Evolutionary conservation across 2,113 vertebrate genomes (phyloP).

Genomic region (Drymodes brunneopygia): DNA sequence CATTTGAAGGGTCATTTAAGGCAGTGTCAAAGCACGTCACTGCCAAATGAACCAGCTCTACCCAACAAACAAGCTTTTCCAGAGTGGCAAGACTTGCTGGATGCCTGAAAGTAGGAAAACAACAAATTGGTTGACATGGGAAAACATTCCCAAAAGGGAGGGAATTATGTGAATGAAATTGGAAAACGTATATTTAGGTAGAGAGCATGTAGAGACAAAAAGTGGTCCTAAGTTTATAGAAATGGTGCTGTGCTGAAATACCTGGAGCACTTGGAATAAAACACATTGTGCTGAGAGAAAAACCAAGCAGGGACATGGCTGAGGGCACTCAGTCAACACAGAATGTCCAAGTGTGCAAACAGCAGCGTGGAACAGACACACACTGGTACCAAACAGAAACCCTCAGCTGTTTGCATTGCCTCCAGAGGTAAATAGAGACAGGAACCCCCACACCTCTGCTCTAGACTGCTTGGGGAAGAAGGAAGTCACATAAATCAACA

Average conservation of each 20-base stretch:
- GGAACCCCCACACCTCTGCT: no score
- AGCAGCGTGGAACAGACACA: neutral
- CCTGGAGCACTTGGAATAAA: neutral
- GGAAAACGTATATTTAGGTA: neutral
- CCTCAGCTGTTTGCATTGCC: neutral
- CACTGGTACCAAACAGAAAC: accelerated
- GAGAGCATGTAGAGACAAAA: neutral
- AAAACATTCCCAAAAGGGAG: conserved; percentile 5
- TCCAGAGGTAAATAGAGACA: neutral
- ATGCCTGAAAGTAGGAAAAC: conserved; percentile 4
- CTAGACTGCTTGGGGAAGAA: neutral
- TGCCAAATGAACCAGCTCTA: neutral
- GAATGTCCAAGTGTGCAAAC: neutral
- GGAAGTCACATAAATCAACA: neutral
- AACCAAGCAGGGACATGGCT: accelerated
- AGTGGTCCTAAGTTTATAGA: neutral
- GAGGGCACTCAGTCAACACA: no score
- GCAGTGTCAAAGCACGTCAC: neutral
- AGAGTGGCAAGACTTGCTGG: neutral
- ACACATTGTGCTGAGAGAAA: neutral
- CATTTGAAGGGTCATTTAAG: neutral
- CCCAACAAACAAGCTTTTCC: conserved; percentile 42
- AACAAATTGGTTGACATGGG: neutral
- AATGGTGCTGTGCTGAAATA: neutral
- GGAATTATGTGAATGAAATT: neutral